Percentiles rank a stretch among this genome's conserved stretches.
Conservation (phyloP, 2,888 invertebrate species). For the Philonicus albiceps region DNA sequence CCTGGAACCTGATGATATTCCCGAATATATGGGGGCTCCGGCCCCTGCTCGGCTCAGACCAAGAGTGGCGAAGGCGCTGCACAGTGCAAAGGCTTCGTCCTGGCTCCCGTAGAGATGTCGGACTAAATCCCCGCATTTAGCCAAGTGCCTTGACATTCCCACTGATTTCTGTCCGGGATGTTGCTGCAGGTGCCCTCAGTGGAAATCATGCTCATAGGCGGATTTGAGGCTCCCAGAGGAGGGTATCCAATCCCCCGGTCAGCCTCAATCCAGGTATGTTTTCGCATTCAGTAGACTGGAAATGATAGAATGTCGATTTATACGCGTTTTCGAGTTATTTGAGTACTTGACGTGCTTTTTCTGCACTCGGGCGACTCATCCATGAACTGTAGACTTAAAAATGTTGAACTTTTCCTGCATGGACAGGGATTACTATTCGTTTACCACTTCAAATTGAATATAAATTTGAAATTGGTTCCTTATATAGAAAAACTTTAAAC, state of each 20-base stretch:
- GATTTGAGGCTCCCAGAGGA: background rate
- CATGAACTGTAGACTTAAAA: background rate
- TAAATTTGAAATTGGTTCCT: background rate
- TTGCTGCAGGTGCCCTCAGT: conserved; percentile 14
- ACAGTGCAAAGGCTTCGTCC: background rate
- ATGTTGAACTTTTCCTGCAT: background rate
- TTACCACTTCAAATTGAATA: background rate
- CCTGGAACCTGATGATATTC: conserved; percentile 31
- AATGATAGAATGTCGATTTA: conserved; percentile 42
- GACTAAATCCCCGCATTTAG: background rate
- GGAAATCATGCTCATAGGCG: background rate
- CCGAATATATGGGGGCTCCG: background rate
- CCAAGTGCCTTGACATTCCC: conserved; percentile 34
- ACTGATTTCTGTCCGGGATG: conserved; percentile 27
- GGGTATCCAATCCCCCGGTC: background rate
- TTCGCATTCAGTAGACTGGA: conserved; percentile 42
- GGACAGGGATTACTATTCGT: background rate
- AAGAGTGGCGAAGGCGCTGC: background rate
- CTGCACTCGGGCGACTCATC: background rate
- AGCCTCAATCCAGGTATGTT: background rate
- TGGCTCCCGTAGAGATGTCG: background rate
- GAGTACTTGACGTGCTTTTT: background rate
- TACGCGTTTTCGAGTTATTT: conserved; percentile 15
- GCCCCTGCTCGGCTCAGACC: background rate
- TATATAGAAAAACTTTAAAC: background rate